Base-by-base conservation (phyloP, 2,888 invertebrate genomes). In the Aphrophora alni region DNA sequence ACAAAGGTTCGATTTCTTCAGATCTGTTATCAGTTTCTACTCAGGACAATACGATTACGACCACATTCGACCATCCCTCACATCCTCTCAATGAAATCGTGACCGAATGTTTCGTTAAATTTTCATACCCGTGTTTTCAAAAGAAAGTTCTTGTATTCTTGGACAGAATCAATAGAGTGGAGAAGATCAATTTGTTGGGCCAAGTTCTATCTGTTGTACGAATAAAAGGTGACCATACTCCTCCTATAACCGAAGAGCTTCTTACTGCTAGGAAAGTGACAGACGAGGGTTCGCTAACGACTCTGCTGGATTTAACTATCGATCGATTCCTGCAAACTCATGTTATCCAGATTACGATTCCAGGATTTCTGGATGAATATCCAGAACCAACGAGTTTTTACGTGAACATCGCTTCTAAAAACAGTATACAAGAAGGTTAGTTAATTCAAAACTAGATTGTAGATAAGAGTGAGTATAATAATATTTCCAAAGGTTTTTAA, bases 251-350 rank as follows among this genome's bases (percentile, higher is more conserved):
- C 25, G 85, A 85, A 77, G 80, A 82, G 14, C 82, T 83, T 14
- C 76, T 85, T 74, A 81, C 84, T 75, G 85, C 84, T 12, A 77
- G 85, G 17, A 80, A 84, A 10, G 74, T 78, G 26, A 38, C 78
- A 10, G 83, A 84, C 74, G 77, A 80, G 7, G 82, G 82, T 7
- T 86, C 88, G 1, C 86, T 88, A 76, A 87, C 88, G 76, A 87
- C 88, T n/a, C 86, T 88, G 25, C 85, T 86, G 79, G 88, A 87
- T 80, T 87, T 88, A 77, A 90, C 90, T 25, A 88, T 92, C 0
- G 90, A 92, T 28, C 87, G 89, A 24, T 92, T 92, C 85, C 91
- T 92, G 82, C 89, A 90, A 73, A 90, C 88, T 24, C 92, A 92
- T 82, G 88, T 91, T 0, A 86, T 92, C 24, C 83, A 87, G 44